Percentiles rank a stretch among this genome's conserved stretches.
Conservation (phyloP, 92 coral and sea anemone species). For the Parazoanthus darwini region DNA sequence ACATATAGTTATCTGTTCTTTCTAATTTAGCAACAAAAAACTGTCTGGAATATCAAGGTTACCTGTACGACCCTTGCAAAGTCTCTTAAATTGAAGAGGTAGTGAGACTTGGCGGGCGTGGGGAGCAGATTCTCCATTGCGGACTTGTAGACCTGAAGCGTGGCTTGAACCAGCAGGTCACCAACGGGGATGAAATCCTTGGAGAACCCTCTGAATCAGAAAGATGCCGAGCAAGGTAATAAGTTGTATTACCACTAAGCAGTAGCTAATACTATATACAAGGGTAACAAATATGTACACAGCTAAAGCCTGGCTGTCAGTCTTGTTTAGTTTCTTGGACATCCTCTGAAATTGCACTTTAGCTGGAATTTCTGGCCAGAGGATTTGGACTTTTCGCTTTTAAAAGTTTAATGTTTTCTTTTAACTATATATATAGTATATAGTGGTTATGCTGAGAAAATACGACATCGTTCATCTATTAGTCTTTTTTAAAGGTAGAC, state of each 20-base stretch:
- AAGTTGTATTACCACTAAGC: no score
- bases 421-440: no score
- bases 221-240: no score
- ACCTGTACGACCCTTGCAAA: constrained; percentile 97
- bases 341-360: no score
- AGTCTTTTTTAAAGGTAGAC: no score
- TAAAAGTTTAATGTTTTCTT: not conserved
- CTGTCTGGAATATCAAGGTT: not conserved
- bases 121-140: constrained; percentile 93
- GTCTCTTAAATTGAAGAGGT: constrained; percentile 93
- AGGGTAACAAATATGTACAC: not conserved
- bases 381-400: not conserved
- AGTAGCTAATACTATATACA: not conserved
- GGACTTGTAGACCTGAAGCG: constrained; percentile 84
- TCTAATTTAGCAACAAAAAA: not conserved
- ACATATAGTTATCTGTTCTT: not conserved
- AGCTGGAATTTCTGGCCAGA: no score
- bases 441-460: no score
- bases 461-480: no score
- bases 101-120: constrained; percentile 98
- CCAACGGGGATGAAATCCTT: constrained; percentile 82
- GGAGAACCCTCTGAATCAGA: constrained; percentile 70
- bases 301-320: not conserved
- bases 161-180: constrained; percentile 79
- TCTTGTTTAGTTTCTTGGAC: not conserved